phyloP scores from a whole-genome alignment of 2,888 invertebrate genomes.

The Drosophila kambysellisi region DNA sequence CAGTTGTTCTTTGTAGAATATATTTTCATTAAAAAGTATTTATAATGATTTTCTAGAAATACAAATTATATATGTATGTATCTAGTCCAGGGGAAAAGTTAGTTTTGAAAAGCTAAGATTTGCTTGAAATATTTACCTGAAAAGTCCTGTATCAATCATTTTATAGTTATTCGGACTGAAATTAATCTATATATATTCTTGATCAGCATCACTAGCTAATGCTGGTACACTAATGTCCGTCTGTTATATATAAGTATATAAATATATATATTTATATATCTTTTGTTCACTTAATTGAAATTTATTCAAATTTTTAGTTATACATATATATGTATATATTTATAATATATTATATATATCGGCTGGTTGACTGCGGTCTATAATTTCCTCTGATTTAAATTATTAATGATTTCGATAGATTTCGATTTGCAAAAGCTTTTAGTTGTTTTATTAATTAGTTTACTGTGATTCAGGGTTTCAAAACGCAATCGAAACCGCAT shows the following conservation, averaged over 20 bases:
- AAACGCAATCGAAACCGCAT: not conserved
- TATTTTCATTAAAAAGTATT: no score
- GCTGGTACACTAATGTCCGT: not conserved
- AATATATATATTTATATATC: not conserved
- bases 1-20: not conserved
- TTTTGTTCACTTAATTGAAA: not conserved
- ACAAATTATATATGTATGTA: not conserved
- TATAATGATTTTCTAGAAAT: not conserved
- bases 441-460: not conserved
- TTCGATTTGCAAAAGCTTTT: not conserved
- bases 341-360: not conserved
- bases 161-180: not conserved
- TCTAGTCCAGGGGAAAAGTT: not conserved
- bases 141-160: no score
- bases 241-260: not conserved
- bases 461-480: not conserved
- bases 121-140: no score
- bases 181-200: not conserved
- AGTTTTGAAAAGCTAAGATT: no score
- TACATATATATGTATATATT: no score
- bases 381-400: not conserved
- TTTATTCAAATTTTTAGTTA: no score
- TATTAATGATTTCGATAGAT: not conserved
- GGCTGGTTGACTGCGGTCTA: not conserved
- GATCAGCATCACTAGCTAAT: not conserved